Percentiles rank a stretch among this genome's conserved stretches.
Conservation (phyloP, 2,888 invertebrate genomes). For the Lithosia quadra region DNA sequence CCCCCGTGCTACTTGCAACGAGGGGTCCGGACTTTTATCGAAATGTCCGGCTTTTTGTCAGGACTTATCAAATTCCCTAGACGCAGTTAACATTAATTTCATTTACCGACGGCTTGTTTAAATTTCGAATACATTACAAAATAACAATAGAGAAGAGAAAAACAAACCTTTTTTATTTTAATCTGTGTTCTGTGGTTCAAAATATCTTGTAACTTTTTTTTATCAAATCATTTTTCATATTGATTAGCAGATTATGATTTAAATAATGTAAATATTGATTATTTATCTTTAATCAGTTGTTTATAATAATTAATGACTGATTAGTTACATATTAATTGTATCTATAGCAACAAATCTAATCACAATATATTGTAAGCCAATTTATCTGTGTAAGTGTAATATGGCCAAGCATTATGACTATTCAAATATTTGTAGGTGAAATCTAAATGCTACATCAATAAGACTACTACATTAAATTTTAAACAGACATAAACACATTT, state of each 20-base stretch:
- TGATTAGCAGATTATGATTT: background rate
- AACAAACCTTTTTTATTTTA: background rate
- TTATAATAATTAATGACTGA: background rate
- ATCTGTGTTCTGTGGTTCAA: background rate
- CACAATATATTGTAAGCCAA: background rate
- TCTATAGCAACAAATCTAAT: slow-evolving; percentile 4
- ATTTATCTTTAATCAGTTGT: background rate
- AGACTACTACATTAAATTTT: too few relatives aligned
- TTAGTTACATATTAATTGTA: background rate
- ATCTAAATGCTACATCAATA: too few relatives aligned
- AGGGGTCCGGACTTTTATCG: too few relatives aligned
- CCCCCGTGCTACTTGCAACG: too few relatives aligned
- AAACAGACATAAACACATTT: too few relatives aligned
- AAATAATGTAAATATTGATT: background rate
- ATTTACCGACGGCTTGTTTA: background rate
- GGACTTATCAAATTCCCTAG: too few relatives aligned
- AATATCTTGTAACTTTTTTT: background rate
- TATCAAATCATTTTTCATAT: background rate
- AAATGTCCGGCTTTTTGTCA: too few relatives aligned
- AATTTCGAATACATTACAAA: background rate
- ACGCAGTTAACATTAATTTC: too few relatives aligned
- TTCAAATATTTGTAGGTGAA: too few relatives aligned
- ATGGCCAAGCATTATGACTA: background rate
- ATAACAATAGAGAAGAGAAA: too few relatives aligned
- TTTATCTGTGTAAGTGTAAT: too few relatives aligned